Conservation (phyloP, 2,797 vertebrate genomes). For the Manis pentadactyla region DNA sequence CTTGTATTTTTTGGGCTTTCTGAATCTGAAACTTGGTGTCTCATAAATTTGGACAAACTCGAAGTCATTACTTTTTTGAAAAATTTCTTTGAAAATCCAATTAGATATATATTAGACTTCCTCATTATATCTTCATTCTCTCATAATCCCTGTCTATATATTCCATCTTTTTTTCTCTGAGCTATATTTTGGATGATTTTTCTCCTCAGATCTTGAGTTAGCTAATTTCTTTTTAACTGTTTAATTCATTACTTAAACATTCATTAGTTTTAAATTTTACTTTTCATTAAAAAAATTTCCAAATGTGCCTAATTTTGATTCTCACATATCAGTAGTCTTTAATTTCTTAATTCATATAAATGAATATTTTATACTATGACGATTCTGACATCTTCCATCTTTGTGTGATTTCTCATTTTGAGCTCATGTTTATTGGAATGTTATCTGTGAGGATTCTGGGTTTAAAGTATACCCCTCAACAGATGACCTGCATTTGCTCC, state of each 20-base stretch:
- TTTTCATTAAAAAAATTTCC: slow-evolving; percentile 5
- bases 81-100: slow-evolving; percentile 47
- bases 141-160: background rate
- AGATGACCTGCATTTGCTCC: background rate
- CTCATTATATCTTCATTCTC: background rate
- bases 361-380: background rate
- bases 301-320: slow-evolving; percentile 18
- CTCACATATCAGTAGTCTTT: background rate
- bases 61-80: background rate
- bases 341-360: background rate
- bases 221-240: slow-evolving; percentile 13
- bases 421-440: slow-evolving; percentile 23
- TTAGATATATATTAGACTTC: background rate
- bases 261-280: slow-evolving; percentile 23
- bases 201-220: background rate
- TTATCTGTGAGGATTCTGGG: slow-evolving; percentile 28
- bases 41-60: slow-evolving; percentile 10
- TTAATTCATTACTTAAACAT: background rate
- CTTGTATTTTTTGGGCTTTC: background rate
- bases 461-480: background rate
- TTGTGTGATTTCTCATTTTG: slow-evolving; percentile 35
- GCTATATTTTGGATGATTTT: background rate
- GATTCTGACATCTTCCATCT: slow-evolving; percentile 31
- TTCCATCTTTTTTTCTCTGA: background rate
- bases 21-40: background rate